Percentiles rank a stretch among this genome's conserved stretches.
These are phyloP conservation scores for Acanthosoma haemorrhoidale DNA, from an alignment of 2,888 invertebrate species.

Conservation along the genomic window DNA sequence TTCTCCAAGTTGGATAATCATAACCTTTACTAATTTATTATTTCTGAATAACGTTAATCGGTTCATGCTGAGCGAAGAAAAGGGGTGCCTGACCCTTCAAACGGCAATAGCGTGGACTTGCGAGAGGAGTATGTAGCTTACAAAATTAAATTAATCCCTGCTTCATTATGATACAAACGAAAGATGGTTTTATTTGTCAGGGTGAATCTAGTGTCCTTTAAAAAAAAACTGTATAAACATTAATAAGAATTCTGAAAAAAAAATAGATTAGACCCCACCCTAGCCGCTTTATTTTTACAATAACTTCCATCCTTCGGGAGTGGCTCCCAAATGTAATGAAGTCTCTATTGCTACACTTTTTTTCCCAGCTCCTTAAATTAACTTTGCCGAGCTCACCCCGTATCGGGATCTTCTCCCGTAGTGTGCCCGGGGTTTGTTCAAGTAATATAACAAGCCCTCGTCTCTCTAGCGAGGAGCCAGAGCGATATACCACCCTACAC, in stretches of 20 bases:
- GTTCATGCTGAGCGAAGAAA: too few relatives aligned
- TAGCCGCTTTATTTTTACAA: not conserved
- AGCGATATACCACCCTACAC: not conserved
- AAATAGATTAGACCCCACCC: not conserved
- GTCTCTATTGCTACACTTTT: constrained; percentile 9
- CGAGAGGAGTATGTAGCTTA: too few relatives aligned
- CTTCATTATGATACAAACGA: not conserved
- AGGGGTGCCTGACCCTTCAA: too few relatives aligned
- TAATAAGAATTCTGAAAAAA: not conserved
- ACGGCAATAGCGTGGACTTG: too few relatives aligned
- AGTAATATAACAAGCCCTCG: not conserved
- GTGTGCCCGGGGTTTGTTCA: not conserved
- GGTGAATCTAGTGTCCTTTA: not conserved
- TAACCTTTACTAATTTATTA: too few relatives aligned
- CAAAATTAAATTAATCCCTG: too few relatives aligned
- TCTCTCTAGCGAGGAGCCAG: too few relatives aligned
- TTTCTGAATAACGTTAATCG: too few relatives aligned
- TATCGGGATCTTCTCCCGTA: not conserved
- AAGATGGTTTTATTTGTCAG: not conserved
- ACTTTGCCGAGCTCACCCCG: not conserved
- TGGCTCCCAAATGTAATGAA: not conserved
- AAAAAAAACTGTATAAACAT: not conserved
- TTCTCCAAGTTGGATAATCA: too few relatives aligned
- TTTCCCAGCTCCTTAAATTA: not conserved
- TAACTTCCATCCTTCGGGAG: not conserved